Evolutionary conservation across 2,888 invertebrate genomes (phyloP), one percentile per base, ranked within the genome.

Genomic region (Yponomeuta plumbellus): DNA sequence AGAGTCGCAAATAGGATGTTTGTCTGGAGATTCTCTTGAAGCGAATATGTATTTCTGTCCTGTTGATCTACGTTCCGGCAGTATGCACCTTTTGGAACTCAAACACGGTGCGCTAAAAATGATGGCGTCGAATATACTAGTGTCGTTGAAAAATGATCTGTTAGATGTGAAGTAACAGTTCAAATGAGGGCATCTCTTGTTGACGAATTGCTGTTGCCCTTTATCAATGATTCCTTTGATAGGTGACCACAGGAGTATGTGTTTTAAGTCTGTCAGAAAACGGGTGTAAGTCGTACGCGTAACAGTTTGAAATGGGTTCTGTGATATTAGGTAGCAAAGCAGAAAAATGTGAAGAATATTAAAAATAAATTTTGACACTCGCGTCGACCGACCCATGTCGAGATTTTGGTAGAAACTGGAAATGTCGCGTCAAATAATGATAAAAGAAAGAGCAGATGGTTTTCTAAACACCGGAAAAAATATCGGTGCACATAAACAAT

Each of bases 101-200:
- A 84, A 71, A 58, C 85, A 80, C 73, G 80, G 76, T 11, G 78
- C 70, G 73, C 84, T 82, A 61, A 89, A 90, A 11, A 90, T 70
- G 1, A 90, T 74, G 0, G 79, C 84, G 69, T 90, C 90, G 44
- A 85, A 90, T 67, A 85, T 81, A 39, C 84, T 76, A 0, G 80
- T 5, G 69, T 84, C 83, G 0, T 73, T 70, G 1, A 83, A 79
- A 1, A 84, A 70, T n/a, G 70, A 79, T 68, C 74, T 78, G 56
- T 90, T 84, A 21, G 67, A 75, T 0, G 86, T 86, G 0, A 89
- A 71, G 71, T 81, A 88, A 69, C 90, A 89, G 69, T 88, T 90
- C 17, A 13, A 52, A 23, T 72, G 63, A 1, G 67, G 57, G 68
- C 89, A 90, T 2, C 75, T 76, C 20, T 73, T 69, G 0, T 72